Percentiles rank a stretch among this genome's conserved stretches.
These are phyloP conservation scores for Sitodiplosis mosellana DNA, from an alignment of 1,140 invertebrate genomes.

Conservation along the genomic window DNA sequence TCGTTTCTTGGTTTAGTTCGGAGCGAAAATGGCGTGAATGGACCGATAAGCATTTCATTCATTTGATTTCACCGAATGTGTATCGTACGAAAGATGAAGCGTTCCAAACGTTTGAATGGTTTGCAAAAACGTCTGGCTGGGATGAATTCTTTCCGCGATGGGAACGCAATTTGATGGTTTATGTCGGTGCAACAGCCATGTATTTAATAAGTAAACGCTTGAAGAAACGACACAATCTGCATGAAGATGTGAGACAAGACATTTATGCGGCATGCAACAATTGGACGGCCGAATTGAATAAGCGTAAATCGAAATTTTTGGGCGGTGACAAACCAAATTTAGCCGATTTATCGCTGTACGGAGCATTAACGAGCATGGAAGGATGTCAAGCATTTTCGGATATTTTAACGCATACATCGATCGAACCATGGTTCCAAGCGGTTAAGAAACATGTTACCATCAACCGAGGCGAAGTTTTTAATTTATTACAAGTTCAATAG, in stretches of 20 bases:
- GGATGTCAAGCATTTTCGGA: conserved; percentile 86
- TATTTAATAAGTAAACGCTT: conserved; percentile 77
- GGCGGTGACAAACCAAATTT: conserved; percentile 77
- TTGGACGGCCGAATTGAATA: conserved; percentile 57
- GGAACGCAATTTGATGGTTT: conserved; percentile 78
- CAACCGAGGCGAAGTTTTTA: too few species aligned
- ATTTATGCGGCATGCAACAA: conserved; percentile 75
- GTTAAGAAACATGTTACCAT: too few species aligned
- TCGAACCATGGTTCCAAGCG: conserved; percentile 19
- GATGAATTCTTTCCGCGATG: conserved; percentile 67
- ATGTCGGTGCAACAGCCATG: conserved; percentile 87
- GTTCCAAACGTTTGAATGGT: conserved; percentile 78
- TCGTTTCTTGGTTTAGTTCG: conserved; percentile 45
- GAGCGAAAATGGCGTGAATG: conserved; percentile 91
- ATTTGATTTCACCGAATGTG: conserved; percentile 90
- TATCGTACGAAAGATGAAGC: conserved; percentile 76
- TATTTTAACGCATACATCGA: conserved; percentile 48
- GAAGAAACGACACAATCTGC: conserved; percentile 70
- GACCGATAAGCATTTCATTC: conserved; percentile 80
- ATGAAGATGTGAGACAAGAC: conserved; percentile 74
- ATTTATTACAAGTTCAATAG: too few species aligned
- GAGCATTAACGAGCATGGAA: conserved; percentile 85
- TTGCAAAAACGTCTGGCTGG: conserved; percentile 83
- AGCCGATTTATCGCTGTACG: conserved; percentile 86
- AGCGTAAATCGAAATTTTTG: conserved; percentile 54